A percentile compares a stretch with the other conserved stretches of the same genome.
Evolutionary conservation across 2,888 invertebrate species (phyloP).

Genomic region (Ophraella communa): DNA sequence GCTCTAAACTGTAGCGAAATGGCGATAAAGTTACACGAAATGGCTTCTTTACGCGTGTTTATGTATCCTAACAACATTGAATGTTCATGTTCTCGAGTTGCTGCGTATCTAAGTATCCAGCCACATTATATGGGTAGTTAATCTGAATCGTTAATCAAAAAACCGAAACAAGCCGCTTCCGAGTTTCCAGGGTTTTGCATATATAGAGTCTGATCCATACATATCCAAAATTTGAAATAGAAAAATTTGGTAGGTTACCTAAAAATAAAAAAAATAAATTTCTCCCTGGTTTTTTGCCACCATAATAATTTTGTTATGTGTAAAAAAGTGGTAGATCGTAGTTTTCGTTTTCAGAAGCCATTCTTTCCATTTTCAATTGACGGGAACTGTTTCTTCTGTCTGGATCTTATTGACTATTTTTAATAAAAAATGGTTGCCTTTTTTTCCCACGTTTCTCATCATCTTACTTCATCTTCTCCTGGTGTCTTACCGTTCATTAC

Average conservation of each 20-base stretch:
- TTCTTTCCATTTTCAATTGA: too few species aligned
- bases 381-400: too few species aligned
- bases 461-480: too few species aligned
- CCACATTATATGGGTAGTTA: constrained; percentile 51
- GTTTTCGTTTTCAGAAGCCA: too few species aligned
- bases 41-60: constrained; percentile 61
- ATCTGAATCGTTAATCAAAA: constrained; percentile 52
- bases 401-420: too few species aligned
- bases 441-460: too few species aligned
- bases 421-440: too few species aligned
- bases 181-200: constrained; percentile 8
- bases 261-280: too few species aligned
- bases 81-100: constrained; percentile 55
- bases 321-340: too few species aligned
- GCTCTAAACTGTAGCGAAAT: constrained; percentile 55
- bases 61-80: constrained; percentile 57
- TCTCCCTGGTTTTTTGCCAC: too few species aligned
- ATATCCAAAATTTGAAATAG: neutral
- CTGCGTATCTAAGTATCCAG: constrained; percentile 49
- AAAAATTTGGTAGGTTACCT: neutral
- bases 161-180: constrained; percentile 33
- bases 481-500: too few species aligned
- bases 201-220: neutral
- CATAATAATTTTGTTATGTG: too few species aligned
- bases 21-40: constrained; percentile 59